Conservation (phyloP, 2,797 vertebrate species). For the Orientallactaga sibirica region DNA sequence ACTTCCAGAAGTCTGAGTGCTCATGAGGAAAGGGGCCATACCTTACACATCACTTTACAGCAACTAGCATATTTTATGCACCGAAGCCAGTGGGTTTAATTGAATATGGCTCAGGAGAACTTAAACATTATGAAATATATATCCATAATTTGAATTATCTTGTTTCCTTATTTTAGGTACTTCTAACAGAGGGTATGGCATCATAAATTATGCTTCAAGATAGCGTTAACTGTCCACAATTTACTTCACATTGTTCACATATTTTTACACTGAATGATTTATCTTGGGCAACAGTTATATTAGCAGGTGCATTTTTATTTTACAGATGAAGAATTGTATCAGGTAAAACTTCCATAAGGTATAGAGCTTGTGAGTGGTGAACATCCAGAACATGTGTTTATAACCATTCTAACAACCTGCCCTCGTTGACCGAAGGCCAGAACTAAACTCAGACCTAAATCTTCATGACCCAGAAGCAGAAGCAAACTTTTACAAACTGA, state of each 20-base stretch:
- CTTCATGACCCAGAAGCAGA: neutral
- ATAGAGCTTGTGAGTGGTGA: neutral
- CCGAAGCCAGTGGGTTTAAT: neutral
- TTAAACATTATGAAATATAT: slow-evolving; percentile 9
- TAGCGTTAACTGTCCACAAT: neutral
- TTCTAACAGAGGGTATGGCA: slow-evolving; percentile 18
- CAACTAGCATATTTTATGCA: neutral
- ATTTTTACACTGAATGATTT: slow-evolving; percentile 21
- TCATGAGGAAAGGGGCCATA: neutral
- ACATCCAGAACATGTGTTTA: neutral
- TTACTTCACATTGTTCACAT: neutral
- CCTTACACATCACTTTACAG: neutral
- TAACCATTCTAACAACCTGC: neutral
- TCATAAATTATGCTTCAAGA: neutral
- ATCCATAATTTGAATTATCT: neutral
- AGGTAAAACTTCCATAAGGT: neutral
- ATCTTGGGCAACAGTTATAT: neutral
- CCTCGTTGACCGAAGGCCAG: neutral
- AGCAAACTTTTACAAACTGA: neutral
- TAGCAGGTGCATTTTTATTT: neutral
- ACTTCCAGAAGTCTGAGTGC: neutral
- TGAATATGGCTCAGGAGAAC: slow-evolving; percentile 31
- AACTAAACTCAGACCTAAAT: neutral
- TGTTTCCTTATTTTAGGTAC: neutral
- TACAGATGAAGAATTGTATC: neutral